These are phyloP conservation scores for Halcyon malimbica DNA, from an alignment of 2,113 vertebrate genomes.

Conservation along the genomic window DNA sequence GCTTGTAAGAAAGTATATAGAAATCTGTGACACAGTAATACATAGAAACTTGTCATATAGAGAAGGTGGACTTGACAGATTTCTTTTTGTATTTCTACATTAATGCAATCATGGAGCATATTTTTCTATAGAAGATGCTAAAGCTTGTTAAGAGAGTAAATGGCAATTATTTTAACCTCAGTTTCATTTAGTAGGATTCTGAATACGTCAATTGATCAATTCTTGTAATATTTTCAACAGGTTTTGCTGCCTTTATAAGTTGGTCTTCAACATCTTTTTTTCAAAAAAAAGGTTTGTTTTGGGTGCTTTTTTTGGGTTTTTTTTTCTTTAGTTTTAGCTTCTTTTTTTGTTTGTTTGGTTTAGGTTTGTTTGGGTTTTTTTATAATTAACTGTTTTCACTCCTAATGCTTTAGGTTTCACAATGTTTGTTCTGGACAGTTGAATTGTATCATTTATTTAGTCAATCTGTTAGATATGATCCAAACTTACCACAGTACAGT, in stretches of 20 bases:
- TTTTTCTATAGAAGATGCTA: not conserved
- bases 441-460: not conserved
- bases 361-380: not conserved
- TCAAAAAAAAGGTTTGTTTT: not conserved
- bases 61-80: not conserved
- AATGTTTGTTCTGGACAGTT: not conserved
- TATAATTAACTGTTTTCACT: not conserved
- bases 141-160: not conserved
- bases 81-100: not conserved
- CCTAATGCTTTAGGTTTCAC: not conserved
- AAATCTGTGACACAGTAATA: not conserved
- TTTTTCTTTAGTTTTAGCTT: not conserved
- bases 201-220: not conserved
- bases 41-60: not conserved
- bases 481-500: not conserved
- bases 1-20: not conserved
- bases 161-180: not conserved
- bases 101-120: not conserved
- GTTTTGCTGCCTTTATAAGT: not conserved
- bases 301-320: not conserved
- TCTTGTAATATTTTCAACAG: not conserved
- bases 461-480: not conserved
- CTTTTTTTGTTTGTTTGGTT: not conserved
- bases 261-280: not conserved
- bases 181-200: not conserved